phyloP scores from a whole-genome alignment of 2,113 vertebrate genomes.

The Caracal caracal region DNA sequence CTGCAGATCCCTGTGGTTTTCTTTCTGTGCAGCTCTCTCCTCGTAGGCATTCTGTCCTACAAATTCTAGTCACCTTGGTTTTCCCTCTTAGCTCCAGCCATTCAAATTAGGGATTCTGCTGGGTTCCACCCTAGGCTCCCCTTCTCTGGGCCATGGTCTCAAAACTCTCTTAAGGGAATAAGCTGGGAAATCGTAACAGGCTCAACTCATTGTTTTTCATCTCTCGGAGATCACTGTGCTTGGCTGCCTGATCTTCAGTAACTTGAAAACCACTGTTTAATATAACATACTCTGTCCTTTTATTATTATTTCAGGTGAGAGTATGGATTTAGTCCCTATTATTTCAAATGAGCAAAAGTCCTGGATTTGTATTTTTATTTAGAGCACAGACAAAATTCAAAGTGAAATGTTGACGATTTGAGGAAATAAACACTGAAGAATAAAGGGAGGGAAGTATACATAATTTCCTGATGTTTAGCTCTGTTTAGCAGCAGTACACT shows the following conservation, averaged over 20 bases:
- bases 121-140: not conserved
- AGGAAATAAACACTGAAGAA: conserved; percentile 30
- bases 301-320: conserved; percentile 17
- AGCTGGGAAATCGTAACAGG: not conserved
- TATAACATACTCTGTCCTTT: not conserved
- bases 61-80: not conserved
- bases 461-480: not conserved
- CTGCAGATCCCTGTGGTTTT: not conserved
- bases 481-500: not conserved
- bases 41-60: not conserved
- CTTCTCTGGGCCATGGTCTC: not conserved
- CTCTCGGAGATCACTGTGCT: conserved; percentile 6
- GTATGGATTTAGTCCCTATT: conserved; percentile 4
- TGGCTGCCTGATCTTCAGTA: conserved; percentile 13
- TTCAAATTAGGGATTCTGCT: conserved; percentile 18
- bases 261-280: conserved; percentile 50
- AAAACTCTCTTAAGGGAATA: not conserved
- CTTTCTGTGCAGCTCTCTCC: not conserved
- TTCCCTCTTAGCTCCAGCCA: not conserved
- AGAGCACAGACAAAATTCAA: conserved; percentile 19
- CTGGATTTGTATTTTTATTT: conserved; percentile 50
- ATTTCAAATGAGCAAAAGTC: conserved; percentile 41
- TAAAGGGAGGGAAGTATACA: not conserved
- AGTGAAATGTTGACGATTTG: conserved; percentile 3
- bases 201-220: conserved; percentile 5